These are phyloP conservation scores for Columba livia DNA, from an alignment of 2,113 vertebrate species.

Conservation along the genomic window DNA sequence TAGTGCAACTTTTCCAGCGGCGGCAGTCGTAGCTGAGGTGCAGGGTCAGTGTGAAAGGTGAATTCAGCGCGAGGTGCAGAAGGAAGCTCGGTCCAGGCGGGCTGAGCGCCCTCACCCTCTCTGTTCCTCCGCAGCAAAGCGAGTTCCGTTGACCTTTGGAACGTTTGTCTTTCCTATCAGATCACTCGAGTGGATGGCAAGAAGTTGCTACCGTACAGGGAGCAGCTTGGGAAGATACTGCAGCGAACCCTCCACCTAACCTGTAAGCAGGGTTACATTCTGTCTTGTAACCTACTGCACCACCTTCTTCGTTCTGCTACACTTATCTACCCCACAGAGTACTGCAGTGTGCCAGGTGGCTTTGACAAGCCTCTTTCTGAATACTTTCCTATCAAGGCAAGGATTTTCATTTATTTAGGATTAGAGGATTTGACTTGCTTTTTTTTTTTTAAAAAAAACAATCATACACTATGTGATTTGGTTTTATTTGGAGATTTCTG, in stretches of 20 bases:
- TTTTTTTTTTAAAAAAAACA: neutral
- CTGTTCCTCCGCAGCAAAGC: neutral
- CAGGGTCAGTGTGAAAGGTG: neutral
- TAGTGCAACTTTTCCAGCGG: neutral
- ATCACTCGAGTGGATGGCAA: conserved; percentile 95
- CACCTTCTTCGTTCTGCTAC: conserved; percentile 93
- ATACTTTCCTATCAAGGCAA: conserved; percentile 97
- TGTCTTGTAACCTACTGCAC: conserved; percentile 96
- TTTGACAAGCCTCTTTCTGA: conserved; percentile 88
- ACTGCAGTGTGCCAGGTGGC: conserved; percentile 96
- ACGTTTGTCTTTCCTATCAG: conserved; percentile 68
- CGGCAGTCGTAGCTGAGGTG: neutral
- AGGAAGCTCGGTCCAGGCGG: neutral
- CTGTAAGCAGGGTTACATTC: conserved; percentile 96
- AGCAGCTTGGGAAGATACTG: conserved; percentile 91
- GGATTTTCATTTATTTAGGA: conserved; percentile 73
- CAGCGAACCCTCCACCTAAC: conserved; percentile 90
- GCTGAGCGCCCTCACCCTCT: neutral
- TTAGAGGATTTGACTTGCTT: conserved; percentile 53
- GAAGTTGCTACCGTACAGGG: conserved; percentile 90
- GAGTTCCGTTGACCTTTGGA: neutral
- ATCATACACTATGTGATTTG: neutral
- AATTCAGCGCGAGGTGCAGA: neutral
- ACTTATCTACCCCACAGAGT: conserved; percentile 96
- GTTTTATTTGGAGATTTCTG: conserved; percentile 9